These are phyloP conservation scores for Diaphora mendica DNA, from an alignment of 2,888 invertebrate species.

Conservation along the genomic window DNA sequence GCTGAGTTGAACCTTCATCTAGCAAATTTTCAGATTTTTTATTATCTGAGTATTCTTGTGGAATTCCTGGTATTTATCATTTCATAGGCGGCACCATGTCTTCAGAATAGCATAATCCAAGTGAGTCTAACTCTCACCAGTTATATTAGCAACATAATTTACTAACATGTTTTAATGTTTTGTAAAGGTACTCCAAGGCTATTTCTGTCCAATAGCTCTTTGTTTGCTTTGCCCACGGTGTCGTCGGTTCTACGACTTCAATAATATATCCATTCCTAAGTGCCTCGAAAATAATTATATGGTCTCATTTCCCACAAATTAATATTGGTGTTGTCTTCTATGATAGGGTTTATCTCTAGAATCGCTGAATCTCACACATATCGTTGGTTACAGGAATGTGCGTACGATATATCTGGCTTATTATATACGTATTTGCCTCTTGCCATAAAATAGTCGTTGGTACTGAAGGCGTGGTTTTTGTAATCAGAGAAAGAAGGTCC, in stretches of 20 bases:
- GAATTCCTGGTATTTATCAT: conserved; percentile 64
- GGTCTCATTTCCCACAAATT: conserved; percentile 94
- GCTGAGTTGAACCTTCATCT: background rate
- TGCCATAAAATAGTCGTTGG: conserved; percentile 72
- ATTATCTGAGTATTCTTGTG: conserved; percentile 33
- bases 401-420: conserved; percentile 78
- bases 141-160: conserved; percentile 83
- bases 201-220: conserved; percentile 88
- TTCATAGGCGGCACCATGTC: conserved; percentile 79
- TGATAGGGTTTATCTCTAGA: conserved; percentile 90
- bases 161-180: conserved; percentile 89
- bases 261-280: conserved; percentile 90
- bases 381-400: conserved; percentile 91
- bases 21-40: background rate
- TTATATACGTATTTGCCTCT: conserved; percentile 63
- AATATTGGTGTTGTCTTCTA: conserved; percentile 96
- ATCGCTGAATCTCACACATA: conserved; percentile 86
- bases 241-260: conserved; percentile 92
- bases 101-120: conserved; percentile 72
- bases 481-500: conserved; percentile 52
- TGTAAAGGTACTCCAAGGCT: conserved; percentile 89
- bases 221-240: conserved; percentile 89
- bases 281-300: conserved; percentile 89
- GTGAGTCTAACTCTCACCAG: conserved; percentile 74
- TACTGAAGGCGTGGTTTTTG: conserved; percentile 66